Percentiles rank a stretch among this genome's conserved stretches.
Evolutionary conservation across 2,113 vertebrate genomes (phyloP).

Genomic region (human (Homo sapiens)): GRCh38 chr11:125211501-125212000

Average conservation of each 20-base stretch:
- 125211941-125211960: conserved; percentile 11
- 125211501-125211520: neutral
- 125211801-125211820: neutral
- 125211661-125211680: conserved; percentile 47
- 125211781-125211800: conserved; percentile 5
- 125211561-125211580: neutral
- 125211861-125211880: conserved; percentile 55
- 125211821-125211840: conserved; percentile 49
- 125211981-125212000: conserved; percentile 56
- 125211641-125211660: neutral
- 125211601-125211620: neutral
- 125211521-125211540: neutral
- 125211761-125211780: conserved; percentile 64
- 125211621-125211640: neutral
- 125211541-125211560: neutral
- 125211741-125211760: conserved; percentile 64
- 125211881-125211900: neutral
- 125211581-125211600: neutral
- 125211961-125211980: conserved; percentile 57
- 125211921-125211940: conserved; percentile 36
- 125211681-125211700: neutral
- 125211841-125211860: conserved; percentile 46
- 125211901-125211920: neutral
- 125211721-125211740: neutral
- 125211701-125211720: neutral